Conservation (phyloP, 2,888 invertebrate species). For the Graphium colonna region DNA sequence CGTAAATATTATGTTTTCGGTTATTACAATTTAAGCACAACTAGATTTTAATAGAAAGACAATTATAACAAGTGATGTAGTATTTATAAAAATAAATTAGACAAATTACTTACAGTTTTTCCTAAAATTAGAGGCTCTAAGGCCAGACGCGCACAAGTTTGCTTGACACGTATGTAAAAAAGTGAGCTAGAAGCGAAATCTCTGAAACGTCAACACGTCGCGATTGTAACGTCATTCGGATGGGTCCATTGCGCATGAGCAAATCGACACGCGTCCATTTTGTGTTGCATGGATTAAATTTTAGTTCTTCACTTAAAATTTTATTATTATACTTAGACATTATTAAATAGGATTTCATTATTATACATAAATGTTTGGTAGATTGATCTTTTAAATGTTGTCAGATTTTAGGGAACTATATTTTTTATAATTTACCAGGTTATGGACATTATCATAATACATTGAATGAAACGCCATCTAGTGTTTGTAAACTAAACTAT, state of each 20-base stretch:
- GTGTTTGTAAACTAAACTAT: too few relatives aligned
- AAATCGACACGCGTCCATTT: constrained; percentile 42
- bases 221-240: constrained; percentile 32
- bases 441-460: too few relatives aligned
- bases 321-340: too few relatives aligned
- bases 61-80: constrained; percentile 18
- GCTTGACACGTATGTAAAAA: constrained; percentile 75
- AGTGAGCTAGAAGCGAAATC: constrained; percentile 50
- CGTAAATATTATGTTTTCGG: constrained; percentile 27
- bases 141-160: constrained; percentile 63
- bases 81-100: constrained; percentile 29
- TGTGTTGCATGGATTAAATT: constrained; percentile 31
- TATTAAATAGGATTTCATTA: too few relatives aligned
- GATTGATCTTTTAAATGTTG: not conserved
- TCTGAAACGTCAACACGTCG: constrained; percentile 42
- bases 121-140: constrained; percentile 69
- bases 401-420: too few relatives aligned
- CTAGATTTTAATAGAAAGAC: not conserved
- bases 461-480: not conserved
- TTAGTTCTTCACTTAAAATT: not conserved
- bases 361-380: too few relatives aligned
- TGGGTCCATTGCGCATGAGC: constrained; percentile 21
- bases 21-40: not conserved
- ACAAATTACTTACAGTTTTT: constrained; percentile 64
- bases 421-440: too few relatives aligned